Evolutionary conservation across 2,113 vertebrate genomes (phyloP), one percentile per base, ranked within the genome.

Genomic region (Empidonax traillii): DNA sequence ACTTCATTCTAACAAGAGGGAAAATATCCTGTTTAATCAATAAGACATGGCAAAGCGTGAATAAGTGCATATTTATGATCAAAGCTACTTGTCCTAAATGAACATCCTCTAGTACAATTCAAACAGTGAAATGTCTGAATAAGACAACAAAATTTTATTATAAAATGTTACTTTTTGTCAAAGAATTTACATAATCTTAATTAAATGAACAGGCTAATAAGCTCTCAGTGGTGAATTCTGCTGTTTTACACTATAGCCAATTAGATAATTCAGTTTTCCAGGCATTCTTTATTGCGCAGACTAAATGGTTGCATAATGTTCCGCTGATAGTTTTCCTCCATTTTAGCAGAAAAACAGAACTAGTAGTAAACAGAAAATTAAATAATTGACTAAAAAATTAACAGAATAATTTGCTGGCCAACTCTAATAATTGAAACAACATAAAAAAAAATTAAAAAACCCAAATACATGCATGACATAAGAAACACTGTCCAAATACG

Each of bases 21-120:
- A 79, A 96, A 96, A 93, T 95, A 95, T 58, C 73, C 85, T 71
- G 39, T 88, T 94, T 97, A 96, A 97, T 95, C 93, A 95, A 91
- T 94, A 96, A 93, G 92, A 95, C 85, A 94, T 91, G 87, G 68
- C 75, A 97, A 47, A 61, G 59, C 1, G 0, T 95, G 93, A 87
- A 87, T 85, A 97, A 97, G 87, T 92, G 61, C 56, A 76, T 90
- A 88, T 84, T 96, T 93, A 62, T 79, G 89, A 96, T 94, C 91
- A 97, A 96, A 97, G 83, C 69, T 78, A 9, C 33, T 87, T 95
- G 55, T 85, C n/a, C 56, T 94, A 95, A 95, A 93, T 51, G 69
- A 90, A 85, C n/a, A 84, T 85, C 16, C 35, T 77, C 43, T 85
- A 71, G 31, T 90, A 82, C n/a, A 80, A 94, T 94, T 94, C 80